Base-by-base conservation (phyloP, 37 sponge, comb jelly and placozoan genomes). In the Bolinopsis microptera region DNA sequence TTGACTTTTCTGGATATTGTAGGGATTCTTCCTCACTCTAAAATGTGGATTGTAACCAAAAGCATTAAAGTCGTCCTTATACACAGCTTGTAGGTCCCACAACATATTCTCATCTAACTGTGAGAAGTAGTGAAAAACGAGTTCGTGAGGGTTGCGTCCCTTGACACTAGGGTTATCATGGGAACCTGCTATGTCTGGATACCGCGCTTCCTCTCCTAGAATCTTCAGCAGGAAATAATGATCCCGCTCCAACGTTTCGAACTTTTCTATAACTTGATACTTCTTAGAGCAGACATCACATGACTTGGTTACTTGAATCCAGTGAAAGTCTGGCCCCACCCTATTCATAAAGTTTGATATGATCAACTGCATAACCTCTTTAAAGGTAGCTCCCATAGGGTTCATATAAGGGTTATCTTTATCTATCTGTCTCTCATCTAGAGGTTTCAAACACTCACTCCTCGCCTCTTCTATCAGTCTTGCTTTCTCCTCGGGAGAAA, bases 301-400 rank as follows among this genome's bases (percentile, higher is more conserved):
- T 23, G 38, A 36, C 23, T 82, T 82, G 5, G 83, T 82, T 2
- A 82, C 30, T 21, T 24, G 83, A 8, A 35, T 23, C 83, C 83
- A 82, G 38, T 82, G 83, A 35, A 82, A 82, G 23, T 82, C 83
- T 3, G 83, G 83, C 24, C 23, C 13, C 0, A 36, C 22, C 32
- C 83, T 36, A 23, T 18, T 82, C 1, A 32, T 24, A 82, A 82
- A 82, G 38, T 35, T 35, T 3, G 24, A 30, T 30, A 82, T 35
- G 23, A 82, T 82, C 3, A 8, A 82, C 32, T 18, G 24, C 22
- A 82, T 35, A 3, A 82, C 83, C 23, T 82, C 83, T 36, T 32
- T 36, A 82, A 82, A 82, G 5, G 83, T 82, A 23, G 83, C 83
- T 0, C 83, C 83, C 83, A 82, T 82, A 30, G 83, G 83, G 8